Percentiles rank a stretch among this genome's conserved stretches.
These are phyloP conservation scores for Chionomys nivalis DNA, from an alignment of 2,113 vertebrate species.

Conservation along the genomic window DNA sequence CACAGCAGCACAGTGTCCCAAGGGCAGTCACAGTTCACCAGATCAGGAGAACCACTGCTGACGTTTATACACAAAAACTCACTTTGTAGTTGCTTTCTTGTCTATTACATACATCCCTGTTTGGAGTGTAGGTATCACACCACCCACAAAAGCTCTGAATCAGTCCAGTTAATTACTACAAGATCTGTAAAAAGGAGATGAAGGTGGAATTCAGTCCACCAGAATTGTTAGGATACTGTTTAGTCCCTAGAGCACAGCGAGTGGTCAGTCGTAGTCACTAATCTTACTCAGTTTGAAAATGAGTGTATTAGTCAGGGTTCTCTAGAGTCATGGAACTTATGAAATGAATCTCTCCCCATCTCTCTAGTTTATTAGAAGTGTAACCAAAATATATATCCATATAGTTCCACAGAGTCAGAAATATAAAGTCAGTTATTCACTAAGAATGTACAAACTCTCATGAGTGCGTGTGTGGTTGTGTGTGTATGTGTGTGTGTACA, in stretches of 20 bases:
- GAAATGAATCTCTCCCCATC: too few relatives aligned
- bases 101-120: neutral
- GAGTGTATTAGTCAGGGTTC: neutral
- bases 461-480: too few relatives aligned
- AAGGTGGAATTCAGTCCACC: neutral
- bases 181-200: neutral
- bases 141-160: neutral
- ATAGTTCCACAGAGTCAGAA: too few relatives aligned
- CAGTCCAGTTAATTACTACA: neutral
- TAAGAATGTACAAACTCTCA: too few relatives aligned
- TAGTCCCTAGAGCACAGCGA: neutral
- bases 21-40: accelerated
- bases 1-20: neutral
- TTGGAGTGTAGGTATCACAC: neutral
- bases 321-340: too few relatives aligned
- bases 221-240: neutral
- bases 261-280: neutral
- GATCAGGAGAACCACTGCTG: neutral
- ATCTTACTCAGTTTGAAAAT: constrained; percentile 11
- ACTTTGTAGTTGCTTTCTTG: neutral
- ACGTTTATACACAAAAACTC: neutral
- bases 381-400: too few relatives aligned
- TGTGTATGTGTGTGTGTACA: too few relatives aligned
- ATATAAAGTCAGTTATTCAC: too few relatives aligned
- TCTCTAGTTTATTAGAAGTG: too few relatives aligned